Evolutionary conservation across 2,113 vertebrate species (phyloP), one percentile per base, ranked within the genome.

Genomic region (Hiodon alosoides): DNA sequence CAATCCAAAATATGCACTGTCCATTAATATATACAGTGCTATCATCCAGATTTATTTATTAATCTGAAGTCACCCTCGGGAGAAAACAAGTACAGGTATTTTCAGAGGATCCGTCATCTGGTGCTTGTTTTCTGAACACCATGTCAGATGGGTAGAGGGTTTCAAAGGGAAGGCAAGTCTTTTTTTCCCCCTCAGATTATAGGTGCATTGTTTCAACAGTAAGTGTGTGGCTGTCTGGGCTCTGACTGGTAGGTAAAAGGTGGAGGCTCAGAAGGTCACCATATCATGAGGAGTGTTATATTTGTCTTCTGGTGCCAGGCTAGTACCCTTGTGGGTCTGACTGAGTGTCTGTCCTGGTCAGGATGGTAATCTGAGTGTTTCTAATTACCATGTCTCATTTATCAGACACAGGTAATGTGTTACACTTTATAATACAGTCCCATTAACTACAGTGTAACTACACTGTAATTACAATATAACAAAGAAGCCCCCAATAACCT

Each of bases 271-370:
- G 81, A 79, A 80, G 80, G 85, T 79, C 89, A 80, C 88, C 85
- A 89, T 84, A 90, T 58, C 84, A 89, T 85, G 76, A 85, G 76
- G 83, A 87, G 81, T 74, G 70, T 77, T 75, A 76, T 89, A 81
- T 87, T 90, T 90, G 79, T 82, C 83, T 86, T 82, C 82, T 87
- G 88, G 86, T 69, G 72, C 87, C 87, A 86, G 86, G 78, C 84
- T 81, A 83, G 46, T 85, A 87, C 89, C 86, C 86, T 87, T 88
- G 79, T 0, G 1, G 72, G 85, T 81, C 85, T 85, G 87, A 85
- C 73, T 2, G 82, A 85, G 81, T 87, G 89, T 89, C 84, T 87
- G 84, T 88, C 81, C 82, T 57, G 52, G 61, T 75, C 84, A 89
- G 89, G 83, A 58, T 86, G 86, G 87, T 85, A 84, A 80, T 87